A percentile compares a stretch with the other conserved stretches of the same genome.
These are phyloP conservation scores for Verasper variegatus DNA, from an alignment of 2,113 vertebrate genomes.

Conservation along the genomic window DNA sequence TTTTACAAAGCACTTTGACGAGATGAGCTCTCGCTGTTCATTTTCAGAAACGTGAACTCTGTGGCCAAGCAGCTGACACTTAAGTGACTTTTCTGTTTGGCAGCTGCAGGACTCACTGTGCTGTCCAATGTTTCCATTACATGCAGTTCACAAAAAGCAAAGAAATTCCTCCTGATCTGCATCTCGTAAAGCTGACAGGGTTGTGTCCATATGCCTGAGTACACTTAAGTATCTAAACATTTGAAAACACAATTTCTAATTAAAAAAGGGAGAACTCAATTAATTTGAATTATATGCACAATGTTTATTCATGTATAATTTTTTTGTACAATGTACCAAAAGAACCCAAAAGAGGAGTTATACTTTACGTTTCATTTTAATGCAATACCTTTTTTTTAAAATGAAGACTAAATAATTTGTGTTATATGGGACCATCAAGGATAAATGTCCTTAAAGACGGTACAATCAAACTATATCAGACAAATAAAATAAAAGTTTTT, in stretches of 20 bases:
- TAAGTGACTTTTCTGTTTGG: constrained; percentile 30
- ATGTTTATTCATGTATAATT: constrained; percentile 48
- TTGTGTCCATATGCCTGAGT: constrained; percentile 14
- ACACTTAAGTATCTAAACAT: constrained; percentile 20
- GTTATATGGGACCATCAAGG: constrained; percentile 58
- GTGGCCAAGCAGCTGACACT: constrained; percentile 20
- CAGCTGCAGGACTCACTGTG: neutral
- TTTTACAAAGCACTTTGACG: constrained; percentile 76
- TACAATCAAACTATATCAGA: constrained; percentile 60
- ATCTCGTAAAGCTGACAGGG: neutral
- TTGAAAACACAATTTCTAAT: constrained; percentile 19
- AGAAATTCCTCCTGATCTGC: constrained; percentile 24
- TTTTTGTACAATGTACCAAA: constrained; percentile 63
- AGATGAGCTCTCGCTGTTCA: constrained; percentile 34
- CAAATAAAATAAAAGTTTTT: constrained; percentile 21
- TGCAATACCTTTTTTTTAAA: constrained; percentile 58
- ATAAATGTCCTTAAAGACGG: constrained; percentile 50
- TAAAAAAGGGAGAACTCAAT: constrained; percentile 28
- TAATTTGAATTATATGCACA: constrained; percentile 46
- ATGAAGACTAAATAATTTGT: constrained; percentile 22
- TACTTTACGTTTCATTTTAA: constrained; percentile 44
- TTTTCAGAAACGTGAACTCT: constrained; percentile 29
- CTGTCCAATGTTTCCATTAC: neutral
- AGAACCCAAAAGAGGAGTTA: constrained; percentile 25
- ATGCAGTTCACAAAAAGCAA: constrained; percentile 28